Conservation (phyloP, 2,797 vertebrate species). For the Sebastes wilsoni region DNA sequence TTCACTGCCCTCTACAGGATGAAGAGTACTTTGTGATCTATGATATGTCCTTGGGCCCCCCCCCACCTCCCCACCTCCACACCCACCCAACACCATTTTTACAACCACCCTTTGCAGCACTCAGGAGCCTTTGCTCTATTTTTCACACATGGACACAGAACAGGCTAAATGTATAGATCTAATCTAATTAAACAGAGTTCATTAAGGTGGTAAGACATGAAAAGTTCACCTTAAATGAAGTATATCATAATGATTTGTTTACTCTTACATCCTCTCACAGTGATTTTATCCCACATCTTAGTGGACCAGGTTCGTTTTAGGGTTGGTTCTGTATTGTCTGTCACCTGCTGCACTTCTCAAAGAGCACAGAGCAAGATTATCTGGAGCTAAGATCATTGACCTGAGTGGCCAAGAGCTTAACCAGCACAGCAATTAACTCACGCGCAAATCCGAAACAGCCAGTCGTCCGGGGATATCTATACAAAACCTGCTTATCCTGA, state of each 20-base stretch:
- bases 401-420: slow-evolving; percentile 44
- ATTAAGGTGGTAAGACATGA: background rate
- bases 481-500: slow-evolving; percentile 35
- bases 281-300: background rate
- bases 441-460: slow-evolving; percentile 47
- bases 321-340: slow-evolving; percentile 3
- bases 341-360: slow-evolving; percentile 53
- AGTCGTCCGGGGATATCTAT: slow-evolving; percentile 34
- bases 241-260: background rate
- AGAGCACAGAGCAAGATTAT: slow-evolving; percentile 59
- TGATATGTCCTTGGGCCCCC: slow-evolving; percentile 26
- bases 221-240: background rate
- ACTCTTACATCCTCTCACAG: background rate
- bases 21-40: slow-evolving; percentile 43
- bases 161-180: background rate
- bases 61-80: background rate
- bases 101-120: background rate
- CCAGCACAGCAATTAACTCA: slow-evolving; percentile 65
- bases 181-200: background rate
- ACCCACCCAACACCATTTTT: background rate
- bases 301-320: background rate
- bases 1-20: slow-evolving; percentile 87
- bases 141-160: background rate
- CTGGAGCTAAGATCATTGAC: slow-evolving; percentile 54
- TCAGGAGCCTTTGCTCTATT: slow-evolving; percentile 9